Evolutionary conservation across 2,888 invertebrate species (phyloP).

Genomic region (Zhuqinia jingwanae): DNA sequence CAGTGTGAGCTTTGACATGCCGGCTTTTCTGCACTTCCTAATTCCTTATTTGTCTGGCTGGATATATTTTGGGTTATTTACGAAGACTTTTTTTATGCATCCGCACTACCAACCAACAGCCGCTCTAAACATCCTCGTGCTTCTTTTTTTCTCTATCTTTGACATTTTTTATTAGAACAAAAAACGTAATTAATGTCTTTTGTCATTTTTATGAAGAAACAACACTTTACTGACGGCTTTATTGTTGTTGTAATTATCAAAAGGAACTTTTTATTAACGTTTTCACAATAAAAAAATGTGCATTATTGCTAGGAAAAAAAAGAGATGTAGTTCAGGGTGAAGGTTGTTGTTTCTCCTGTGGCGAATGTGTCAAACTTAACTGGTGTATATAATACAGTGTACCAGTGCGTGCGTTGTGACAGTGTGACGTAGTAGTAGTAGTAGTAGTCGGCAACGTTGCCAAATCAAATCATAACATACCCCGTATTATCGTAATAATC

Average conservation of each 20-base stretch:
- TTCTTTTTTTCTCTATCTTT: constrained; percentile 45
- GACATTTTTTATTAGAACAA: constrained; percentile 40
- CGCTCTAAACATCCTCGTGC: constrained; percentile 12
- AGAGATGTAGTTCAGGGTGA: constrained; percentile 64
- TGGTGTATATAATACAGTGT: neutral
- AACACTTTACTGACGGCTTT: constrained; percentile 40
- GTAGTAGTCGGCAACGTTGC: no score
- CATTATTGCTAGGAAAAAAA: neutral
- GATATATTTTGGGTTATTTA: constrained; percentile 3
- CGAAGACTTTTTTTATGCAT: neutral
- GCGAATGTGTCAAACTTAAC: constrained; percentile 15
- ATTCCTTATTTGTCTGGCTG: constrained; percentile 48
- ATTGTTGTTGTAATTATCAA: constrained; percentile 49
- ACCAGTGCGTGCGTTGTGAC: neutral
- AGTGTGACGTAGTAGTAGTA: neutral
- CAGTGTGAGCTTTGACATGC: constrained; percentile 55
- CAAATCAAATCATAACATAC: no score
- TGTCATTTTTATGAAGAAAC: constrained; percentile 49
- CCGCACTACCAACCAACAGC: no score
- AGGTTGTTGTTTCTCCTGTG: constrained; percentile 65
- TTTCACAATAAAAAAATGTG: constrained; percentile 18
- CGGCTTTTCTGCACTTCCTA: constrained; percentile 51
- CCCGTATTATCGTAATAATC: no score
- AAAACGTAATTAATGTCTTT: constrained; percentile 53
- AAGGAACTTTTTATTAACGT: constrained; percentile 34